These are phyloP conservation scores for Orthosia gothica DNA, from an alignment of 2,888 invertebrate species.

Conservation along the genomic window DNA sequence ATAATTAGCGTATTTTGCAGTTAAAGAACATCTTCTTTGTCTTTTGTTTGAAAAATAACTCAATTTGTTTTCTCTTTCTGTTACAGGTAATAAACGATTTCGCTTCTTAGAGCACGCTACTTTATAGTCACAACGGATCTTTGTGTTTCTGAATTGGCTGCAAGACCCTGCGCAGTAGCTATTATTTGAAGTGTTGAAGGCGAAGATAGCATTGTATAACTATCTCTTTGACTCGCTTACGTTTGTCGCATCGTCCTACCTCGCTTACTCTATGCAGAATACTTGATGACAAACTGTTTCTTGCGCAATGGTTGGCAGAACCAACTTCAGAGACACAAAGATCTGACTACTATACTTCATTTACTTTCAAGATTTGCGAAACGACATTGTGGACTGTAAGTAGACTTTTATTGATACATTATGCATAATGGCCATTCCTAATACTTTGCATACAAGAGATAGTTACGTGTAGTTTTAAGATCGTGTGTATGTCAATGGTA, in stretches of 20 bases:
- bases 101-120: not conserved
- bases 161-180: no score
- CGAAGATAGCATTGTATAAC: no score
- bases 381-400: slow-evolving; percentile 19
- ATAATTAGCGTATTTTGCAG: slow-evolving; percentile 8
- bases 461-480: not conserved
- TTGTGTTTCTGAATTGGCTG: no score
- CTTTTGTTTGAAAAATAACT: not conserved
- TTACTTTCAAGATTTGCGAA: not conserved
- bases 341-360: no score
- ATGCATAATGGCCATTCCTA: not conserved
- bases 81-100: slow-evolving; percentile 40
- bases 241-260: no score
- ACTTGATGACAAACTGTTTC: no score
- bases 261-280: no score
- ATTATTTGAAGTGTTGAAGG: no score
- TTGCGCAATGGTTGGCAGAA: no score
- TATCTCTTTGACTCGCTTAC: no score
- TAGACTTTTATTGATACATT: slow-evolving; percentile 16
- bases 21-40: not conserved
- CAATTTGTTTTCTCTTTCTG: not conserved
- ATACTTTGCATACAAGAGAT: not conserved
- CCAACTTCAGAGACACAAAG: no score
- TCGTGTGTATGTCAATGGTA: not conserved
- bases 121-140: no score